These are phyloP conservation scores for Ardeotis arabs DNA, from an alignment of 2,113 vertebrate species.

Conservation along the genomic window DNA sequence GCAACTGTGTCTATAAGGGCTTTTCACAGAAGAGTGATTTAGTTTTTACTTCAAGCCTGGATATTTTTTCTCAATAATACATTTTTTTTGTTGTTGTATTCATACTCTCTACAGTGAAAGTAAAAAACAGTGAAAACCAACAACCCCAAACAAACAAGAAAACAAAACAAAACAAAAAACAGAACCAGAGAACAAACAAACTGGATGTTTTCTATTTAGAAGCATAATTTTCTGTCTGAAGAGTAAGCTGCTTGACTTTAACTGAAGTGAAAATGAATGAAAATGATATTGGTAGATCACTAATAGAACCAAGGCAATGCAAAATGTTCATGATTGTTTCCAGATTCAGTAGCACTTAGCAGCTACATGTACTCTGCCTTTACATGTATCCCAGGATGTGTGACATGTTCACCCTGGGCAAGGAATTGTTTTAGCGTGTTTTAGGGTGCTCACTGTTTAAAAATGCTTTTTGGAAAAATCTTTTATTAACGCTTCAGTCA, in stretches of 20 bases:
- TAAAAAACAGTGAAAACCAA: not conserved
- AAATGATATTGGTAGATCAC: not conserved
- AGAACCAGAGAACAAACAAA: not conserved
- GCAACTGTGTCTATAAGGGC: not conserved
- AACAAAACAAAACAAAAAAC: not conserved
- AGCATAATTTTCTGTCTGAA: not conserved
- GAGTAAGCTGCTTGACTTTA: not conserved
- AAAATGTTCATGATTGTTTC: not conserved
- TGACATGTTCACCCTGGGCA: not conserved
- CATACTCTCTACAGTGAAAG: not conserved
- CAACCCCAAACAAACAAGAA: no score
- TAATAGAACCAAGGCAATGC: not conserved
- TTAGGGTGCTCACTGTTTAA: not conserved
- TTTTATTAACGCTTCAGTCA: not conserved
- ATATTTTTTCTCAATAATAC: not conserved
- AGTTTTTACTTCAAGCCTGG: not conserved
- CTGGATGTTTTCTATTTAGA: not conserved
- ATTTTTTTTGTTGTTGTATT: not conserved
- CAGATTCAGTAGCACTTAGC: not conserved
- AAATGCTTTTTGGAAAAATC: not conserved
- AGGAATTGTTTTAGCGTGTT: not conserved
- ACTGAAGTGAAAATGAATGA: not conserved
- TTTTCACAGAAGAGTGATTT: not conserved
- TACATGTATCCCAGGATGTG: not conserved
- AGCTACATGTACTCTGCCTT: not conserved